Evolutionary conservation across 2,797 vertebrate genomes (phyloP).

Genomic region (Anabacerthia variegaticeps): DNA sequence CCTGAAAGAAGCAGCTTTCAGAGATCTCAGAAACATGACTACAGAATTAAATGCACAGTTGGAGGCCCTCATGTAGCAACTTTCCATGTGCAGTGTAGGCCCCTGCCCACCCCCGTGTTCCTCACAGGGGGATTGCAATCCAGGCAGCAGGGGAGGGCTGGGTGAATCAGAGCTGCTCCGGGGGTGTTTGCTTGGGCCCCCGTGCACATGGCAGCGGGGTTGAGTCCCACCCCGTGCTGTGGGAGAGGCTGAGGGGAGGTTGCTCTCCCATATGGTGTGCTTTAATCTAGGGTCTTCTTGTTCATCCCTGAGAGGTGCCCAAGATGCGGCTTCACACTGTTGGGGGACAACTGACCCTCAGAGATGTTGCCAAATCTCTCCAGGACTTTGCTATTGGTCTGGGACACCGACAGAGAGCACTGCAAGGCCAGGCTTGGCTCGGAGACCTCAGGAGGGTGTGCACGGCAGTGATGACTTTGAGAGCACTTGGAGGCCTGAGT

Average conservation of each 20-base stretch:
- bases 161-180: background rate
- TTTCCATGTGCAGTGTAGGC: background rate
- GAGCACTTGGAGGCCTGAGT: background rate
- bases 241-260: background rate
- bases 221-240: background rate
- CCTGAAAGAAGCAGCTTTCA: background rate
- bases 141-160: background rate
- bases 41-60: fast-evolving
- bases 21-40: background rate
- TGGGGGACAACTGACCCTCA: background rate
- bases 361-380: background rate
- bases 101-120: background rate
- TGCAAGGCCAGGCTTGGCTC: background rate
- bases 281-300: background rate
- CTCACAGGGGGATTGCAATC: background rate
- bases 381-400: background rate
- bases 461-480: background rate
- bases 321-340: background rate
- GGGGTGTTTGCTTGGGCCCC: background rate
- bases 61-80: background rate
- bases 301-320: background rate
- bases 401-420: background rate
- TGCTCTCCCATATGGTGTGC: background rate
- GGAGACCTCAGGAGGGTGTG: fast-evolving
- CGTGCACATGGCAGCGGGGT: background rate